A percentile compares a stretch with the other conserved stretches of the same genome.
phyloP scores from a whole-genome alignment of 2,113 vertebrate genomes.

The Ursus arctos region DNA sequence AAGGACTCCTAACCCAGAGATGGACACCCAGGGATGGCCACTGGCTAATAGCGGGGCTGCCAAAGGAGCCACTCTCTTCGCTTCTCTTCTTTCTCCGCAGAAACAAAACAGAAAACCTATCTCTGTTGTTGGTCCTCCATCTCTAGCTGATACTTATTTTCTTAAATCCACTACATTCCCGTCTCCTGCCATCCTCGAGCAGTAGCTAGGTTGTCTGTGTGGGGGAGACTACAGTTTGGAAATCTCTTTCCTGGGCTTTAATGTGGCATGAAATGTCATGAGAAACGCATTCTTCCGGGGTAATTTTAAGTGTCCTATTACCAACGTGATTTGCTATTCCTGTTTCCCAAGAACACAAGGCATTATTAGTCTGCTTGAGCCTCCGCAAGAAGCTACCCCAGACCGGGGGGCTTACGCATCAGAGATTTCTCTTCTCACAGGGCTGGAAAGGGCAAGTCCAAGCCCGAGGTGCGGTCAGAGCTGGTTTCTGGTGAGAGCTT shows the following conservation, averaged over 20 bases:
- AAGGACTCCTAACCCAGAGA: neutral
- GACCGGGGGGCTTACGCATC: neutral
- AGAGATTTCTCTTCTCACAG: neutral
- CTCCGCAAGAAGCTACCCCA: neutral
- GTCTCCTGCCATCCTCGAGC: neutral
- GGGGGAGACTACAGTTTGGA: no score
- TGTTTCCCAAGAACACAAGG: neutral
- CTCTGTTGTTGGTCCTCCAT: neutral
- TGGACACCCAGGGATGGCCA: neutral
- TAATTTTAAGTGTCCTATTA: neutral
- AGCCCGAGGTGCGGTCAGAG: rapidly evolving
- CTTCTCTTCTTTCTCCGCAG: neutral
- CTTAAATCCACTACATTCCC: neutral
- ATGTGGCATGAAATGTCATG: neutral
- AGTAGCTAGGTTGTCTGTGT: neutral
- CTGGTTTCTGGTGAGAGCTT: neutral
- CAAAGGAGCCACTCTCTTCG: neutral
- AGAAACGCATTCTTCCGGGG: neutral
- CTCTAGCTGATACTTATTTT: neutral
- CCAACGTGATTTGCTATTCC: neutral
- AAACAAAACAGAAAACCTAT: neutral
- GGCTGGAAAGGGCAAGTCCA: neutral
- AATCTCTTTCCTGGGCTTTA: neutral
- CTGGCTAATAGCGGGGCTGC: rapidly evolving
- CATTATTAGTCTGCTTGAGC: neutral